phyloP scores from a whole-genome alignment of 1,140 invertebrate species.

The Trissolcus basalis region DNA sequence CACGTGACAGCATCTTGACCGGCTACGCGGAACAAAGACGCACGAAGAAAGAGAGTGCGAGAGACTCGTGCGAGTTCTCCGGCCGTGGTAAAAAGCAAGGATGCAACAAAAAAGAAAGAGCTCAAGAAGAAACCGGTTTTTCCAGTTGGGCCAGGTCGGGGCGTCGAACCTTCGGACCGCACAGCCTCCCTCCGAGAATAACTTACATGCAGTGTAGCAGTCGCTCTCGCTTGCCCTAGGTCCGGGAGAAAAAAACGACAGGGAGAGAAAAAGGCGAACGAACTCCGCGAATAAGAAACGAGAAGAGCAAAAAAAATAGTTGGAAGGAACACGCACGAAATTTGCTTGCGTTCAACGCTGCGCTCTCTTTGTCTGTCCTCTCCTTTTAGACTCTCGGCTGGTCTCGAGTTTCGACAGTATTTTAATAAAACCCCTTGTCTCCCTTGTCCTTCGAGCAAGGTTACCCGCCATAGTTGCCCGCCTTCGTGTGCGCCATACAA shows the following conservation, averaged over 20 bases:
- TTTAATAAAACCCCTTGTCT: slow-evolving; percentile 60
- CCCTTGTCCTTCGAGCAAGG: slow-evolving; percentile 69
- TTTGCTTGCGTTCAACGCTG: slow-evolving; percentile 10
- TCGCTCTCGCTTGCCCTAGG: slow-evolving; percentile 69
- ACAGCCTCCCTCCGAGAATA: slow-evolving; percentile 76
- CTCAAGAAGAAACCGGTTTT: slow-evolving; percentile 76
- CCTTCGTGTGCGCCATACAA: slow-evolving; percentile 63
- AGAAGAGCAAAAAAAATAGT: slow-evolving; percentile 40
- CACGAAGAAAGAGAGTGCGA: slow-evolving; percentile 54
- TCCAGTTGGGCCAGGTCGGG: slow-evolving; percentile 77
- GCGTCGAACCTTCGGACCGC: slow-evolving; percentile 76
- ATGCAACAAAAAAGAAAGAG: slow-evolving; percentile 72
- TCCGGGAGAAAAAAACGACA: slow-evolving; percentile 68
- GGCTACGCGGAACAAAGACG: slow-evolving; percentile 39
- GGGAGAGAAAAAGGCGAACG: slow-evolving; percentile 62
- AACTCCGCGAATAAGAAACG: slow-evolving; percentile 38
- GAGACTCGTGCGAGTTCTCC: slow-evolving; percentile 49
- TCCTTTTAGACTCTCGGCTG: slow-evolving; percentile 19
- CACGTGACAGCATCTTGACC: slow-evolving; percentile 63
- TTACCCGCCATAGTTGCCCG: slow-evolving; percentile 66
- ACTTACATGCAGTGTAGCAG: slow-evolving; percentile 71
- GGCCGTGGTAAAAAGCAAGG: slow-evolving; percentile 68
- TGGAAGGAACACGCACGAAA: slow-evolving; percentile 34
- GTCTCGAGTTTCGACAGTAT: slow-evolving; percentile 47
- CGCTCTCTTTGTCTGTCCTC: slow-evolving; percentile 51